Evolutionary conservation across 1,140 invertebrate genomes (phyloP).

Genomic region (Leptinotarsa texana): DNA sequence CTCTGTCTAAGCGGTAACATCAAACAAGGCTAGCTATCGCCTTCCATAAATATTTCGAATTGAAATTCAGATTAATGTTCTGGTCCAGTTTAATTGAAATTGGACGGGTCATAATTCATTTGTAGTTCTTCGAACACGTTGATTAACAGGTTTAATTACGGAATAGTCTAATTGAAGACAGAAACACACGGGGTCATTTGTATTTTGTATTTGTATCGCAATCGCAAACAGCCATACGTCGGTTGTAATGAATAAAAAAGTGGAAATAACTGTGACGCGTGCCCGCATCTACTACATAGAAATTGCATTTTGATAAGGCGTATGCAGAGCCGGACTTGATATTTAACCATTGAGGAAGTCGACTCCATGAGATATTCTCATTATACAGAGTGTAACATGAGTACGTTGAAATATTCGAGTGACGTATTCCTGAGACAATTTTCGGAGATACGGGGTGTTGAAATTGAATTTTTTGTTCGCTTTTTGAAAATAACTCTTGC

Average conservation of each 20-base stretch:
- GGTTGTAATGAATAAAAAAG: constrained; percentile 15
- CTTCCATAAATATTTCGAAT: background rate
- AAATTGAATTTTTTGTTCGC: no score
- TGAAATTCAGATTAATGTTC: background rate
- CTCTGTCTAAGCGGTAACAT: background rate
- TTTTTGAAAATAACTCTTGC: no score
- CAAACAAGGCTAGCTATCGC: background rate
- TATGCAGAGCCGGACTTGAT: no score
- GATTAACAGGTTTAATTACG: background rate
- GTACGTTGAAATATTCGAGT: no score
- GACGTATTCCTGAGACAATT: no score
- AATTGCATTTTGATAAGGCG: constrained; percentile 28
- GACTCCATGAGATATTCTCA: no score
- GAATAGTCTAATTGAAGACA: background rate
- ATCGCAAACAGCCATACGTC: constrained; percentile 13
- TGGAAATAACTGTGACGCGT: constrained; percentile 27
- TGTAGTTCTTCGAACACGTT: background rate
- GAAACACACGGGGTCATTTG: background rate
- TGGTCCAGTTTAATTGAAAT: background rate
- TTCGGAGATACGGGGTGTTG: no score
- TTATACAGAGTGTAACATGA: no score
- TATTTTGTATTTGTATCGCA: background rate
- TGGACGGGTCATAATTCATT: background rate
- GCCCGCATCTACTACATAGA: constrained; percentile 24
- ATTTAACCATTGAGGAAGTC: no score